These are phyloP conservation scores for Hypena proboscidalis DNA, from an alignment of 2,888 invertebrate genomes.

Conservation along the genomic window DNA sequence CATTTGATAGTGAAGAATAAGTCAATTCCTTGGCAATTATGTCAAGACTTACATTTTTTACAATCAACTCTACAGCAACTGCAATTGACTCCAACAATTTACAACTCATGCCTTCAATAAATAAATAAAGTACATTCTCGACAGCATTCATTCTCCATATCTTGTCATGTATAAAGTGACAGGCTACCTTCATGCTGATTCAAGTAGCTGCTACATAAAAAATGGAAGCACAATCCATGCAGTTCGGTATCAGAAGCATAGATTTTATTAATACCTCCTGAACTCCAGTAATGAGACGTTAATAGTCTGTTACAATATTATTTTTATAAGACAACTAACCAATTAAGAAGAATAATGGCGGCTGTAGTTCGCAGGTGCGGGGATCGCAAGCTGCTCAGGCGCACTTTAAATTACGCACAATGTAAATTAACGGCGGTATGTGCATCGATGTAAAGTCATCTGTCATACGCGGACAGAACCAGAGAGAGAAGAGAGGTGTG, in stretches of 20 bases:
- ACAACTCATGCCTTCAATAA: neutral
- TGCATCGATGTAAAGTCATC: slow-evolving; percentile 29
- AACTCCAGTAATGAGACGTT: slow-evolving; percentile 37
- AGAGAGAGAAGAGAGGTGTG: slow-evolving; percentile 9
- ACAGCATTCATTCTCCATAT: neutral
- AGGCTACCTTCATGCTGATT: neutral
- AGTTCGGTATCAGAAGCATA: slow-evolving; percentile 17
- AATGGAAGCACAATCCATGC: slow-evolving; percentile 15
- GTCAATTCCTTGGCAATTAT: too few relatives aligned
- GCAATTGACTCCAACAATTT: too few relatives aligned
- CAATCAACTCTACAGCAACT: too few relatives aligned
- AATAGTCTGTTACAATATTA: slow-evolving; percentile 40
- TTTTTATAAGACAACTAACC: slow-evolving; percentile 45
- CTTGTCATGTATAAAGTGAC: neutral
- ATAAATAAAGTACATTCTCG: neutral
- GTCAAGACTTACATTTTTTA: too few relatives aligned
- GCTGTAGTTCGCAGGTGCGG: slow-evolving; percentile 54
- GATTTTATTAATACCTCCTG: slow-evolving; percentile 23
- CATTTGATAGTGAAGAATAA: too few relatives aligned
- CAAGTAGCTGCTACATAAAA: slow-evolving; percentile 5
- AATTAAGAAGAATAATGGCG: slow-evolving; percentile 59
- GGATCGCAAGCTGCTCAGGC: slow-evolving; percentile 54
- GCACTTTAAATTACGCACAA: slow-evolving; percentile 41
- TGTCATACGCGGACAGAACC: slow-evolving; percentile 34
- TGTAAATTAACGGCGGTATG: slow-evolving; percentile 43